Conservation (phyloP, 2,797 vertebrate species). For the Sebastes kiyomatsui region DNA sequence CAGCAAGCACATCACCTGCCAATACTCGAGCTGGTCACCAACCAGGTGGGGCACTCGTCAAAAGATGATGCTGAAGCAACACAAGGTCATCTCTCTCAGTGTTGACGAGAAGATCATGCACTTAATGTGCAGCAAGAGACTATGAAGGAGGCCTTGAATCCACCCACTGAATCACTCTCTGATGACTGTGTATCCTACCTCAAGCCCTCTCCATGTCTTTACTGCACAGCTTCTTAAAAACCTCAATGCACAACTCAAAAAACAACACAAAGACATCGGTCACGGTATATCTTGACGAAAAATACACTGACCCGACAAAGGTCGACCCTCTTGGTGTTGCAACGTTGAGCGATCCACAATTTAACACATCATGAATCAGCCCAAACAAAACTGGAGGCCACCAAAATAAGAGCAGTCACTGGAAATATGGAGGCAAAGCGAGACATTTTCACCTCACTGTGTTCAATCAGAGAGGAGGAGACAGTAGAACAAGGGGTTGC, state of each 20-base stretch:
- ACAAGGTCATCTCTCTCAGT: slow-evolving; percentile 34
- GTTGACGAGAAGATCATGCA: slow-evolving; percentile 9
- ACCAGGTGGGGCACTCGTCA: slow-evolving; percentile 5
- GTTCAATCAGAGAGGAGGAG: neutral
- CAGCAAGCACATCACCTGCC: neutral
- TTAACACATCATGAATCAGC: slow-evolving; percentile 17
- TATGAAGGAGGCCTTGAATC: slow-evolving; percentile 15
- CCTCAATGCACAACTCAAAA: neutral
- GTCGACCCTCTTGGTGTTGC: neutral
- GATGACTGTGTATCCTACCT: slow-evolving; percentile 20
- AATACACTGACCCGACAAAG: neutral
- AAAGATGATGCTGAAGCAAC: slow-evolving; percentile 11
- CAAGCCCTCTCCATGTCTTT: neutral
- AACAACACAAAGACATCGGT: neutral
- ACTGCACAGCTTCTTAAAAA: neutral
- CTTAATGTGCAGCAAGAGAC: neutral
- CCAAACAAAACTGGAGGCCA: slow-evolving; percentile 2
- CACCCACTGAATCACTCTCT: slow-evolving; percentile 7
- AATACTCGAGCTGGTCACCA: neutral
- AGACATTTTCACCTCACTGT: neutral
- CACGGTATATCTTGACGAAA: neutral
- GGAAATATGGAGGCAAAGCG: neutral
- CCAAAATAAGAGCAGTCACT: neutral
- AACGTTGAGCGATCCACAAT: neutral
- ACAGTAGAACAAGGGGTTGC: neutral